Conservation (phyloP, 2,797 vertebrate species). For the Fistularia tabacaria region DNA sequence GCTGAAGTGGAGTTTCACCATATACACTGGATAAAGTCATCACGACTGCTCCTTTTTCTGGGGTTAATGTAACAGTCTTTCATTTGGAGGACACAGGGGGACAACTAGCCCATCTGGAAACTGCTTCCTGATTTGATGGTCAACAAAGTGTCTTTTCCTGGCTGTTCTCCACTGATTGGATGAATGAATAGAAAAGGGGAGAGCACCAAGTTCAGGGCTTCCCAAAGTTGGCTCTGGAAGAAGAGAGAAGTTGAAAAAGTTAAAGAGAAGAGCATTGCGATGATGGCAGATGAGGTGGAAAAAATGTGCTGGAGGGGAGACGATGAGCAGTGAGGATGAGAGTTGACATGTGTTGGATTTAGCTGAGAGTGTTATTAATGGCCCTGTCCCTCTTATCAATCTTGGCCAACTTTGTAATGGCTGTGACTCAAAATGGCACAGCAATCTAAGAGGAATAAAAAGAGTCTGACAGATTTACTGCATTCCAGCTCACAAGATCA, state of each 20-base stretch:
- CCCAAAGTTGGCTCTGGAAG: conserved; percentile 53
- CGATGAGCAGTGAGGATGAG: conserved; percentile 23
- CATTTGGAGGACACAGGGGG: conserved; percentile 25
- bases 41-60: conserved; percentile 13
- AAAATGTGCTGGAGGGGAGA: conserved; percentile 35
- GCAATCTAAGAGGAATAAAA: conserved; percentile 37
- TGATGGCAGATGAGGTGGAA: conserved; percentile 45
- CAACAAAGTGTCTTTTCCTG: conserved; percentile 60
- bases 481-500: conserved; percentile 15
- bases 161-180: conserved; percentile 48
- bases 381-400: conserved; percentile 16
- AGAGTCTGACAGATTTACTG: conserved; percentile 9
- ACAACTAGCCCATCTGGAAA: conserved; percentile 47
- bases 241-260: conserved; percentile 46
- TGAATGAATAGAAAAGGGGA: conserved; percentile 41
- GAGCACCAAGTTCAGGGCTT: conserved; percentile 38
- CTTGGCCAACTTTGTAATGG: conserved; percentile 21
- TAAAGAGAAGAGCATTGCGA: conserved; percentile 32
- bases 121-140: conserved; percentile 55
- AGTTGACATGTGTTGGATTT: conserved; percentile 32
- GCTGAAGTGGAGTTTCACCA: conserved; percentile 7
- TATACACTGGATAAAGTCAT: conserved; percentile 15
- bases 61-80: conserved; percentile 57
- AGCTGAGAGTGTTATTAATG: conserved; percentile 36
- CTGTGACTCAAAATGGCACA: conserved; percentile 33